phyloP scores from a whole-genome alignment of 2,113 vertebrate genomes.

The Dissostichus mawsoni region DNA sequence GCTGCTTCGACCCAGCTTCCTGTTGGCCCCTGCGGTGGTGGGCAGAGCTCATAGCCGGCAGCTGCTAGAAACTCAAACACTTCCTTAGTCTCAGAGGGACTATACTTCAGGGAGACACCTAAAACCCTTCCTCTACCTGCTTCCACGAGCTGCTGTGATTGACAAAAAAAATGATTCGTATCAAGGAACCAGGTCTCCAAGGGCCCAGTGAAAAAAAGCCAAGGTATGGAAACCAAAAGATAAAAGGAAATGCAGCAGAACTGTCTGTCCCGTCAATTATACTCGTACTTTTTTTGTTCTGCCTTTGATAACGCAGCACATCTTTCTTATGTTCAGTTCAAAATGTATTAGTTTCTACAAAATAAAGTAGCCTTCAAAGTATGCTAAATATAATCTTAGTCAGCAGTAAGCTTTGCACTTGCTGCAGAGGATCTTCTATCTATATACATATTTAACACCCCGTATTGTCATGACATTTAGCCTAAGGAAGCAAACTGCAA shows the following conservation, averaged over 20 bases:
- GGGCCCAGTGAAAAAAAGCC: conserved; percentile 11
- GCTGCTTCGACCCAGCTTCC: conserved; percentile 50
- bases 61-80: conserved; percentile 51
- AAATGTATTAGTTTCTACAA: conserved; percentile 56
- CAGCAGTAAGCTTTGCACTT: conserved; percentile 29
- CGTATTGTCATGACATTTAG: conserved; percentile 29
- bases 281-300: conserved; percentile 25
- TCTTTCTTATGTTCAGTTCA: conserved; percentile 54
- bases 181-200: conserved; percentile 46
- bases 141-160: conserved; percentile 46
- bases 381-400: conserved; percentile 55
- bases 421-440: conserved; percentile 4
- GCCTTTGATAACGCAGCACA: conserved; percentile 45
- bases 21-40: conserved; percentile 35
- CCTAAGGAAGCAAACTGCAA: conserved; percentile 24
- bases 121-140: conserved; percentile 41
- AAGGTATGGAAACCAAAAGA: conserved; percentile 46
- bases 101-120: conserved; percentile 21
- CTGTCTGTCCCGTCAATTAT: conserved; percentile 55
- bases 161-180: conserved; percentile 57
- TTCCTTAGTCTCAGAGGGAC: conserved; percentile 55
- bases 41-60: conserved; percentile 45
- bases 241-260: conserved; percentile 49
- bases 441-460: conserved; percentile 14
- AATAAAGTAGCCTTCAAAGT: conserved; percentile 37